Evolutionary conservation across 2,797 vertebrate genomes (phyloP), one percentile per base, ranked within the genome.

Genomic region (Acomys russatus): DNA sequence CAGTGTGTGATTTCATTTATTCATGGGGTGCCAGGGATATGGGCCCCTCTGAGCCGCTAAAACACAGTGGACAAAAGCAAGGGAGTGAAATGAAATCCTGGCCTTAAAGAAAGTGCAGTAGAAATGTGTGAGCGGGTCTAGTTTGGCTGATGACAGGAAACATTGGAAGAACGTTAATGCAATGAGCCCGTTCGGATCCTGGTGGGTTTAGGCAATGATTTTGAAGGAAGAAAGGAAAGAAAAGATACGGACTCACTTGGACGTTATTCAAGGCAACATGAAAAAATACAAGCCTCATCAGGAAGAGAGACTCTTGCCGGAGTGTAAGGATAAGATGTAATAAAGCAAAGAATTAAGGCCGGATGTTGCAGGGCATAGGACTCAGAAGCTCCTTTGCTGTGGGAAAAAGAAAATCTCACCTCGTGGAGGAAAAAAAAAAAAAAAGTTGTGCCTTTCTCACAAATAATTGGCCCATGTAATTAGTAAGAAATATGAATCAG

Each of bases 1-100:
- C 33, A 20, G 94, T 71, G 28, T 94, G 54, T 0, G 33, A 22
- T 96, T 97, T 97, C 96, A 97, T 97, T 98, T 97, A 98, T 98
- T 97, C 96, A 95, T 96, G 87, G 92, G 94, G 92, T 97, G 87
- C 94, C 95, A 96, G 92, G 92, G 93, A 91, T 94, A 87, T 2
- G 18, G 94, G 94, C 77, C 66, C 92, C 97, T 96, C 77, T 35
- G 76, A 97, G 96, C 79, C 56, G 33, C 76, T 96, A 95, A 97
- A 92, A 94, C 63, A 90, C 74, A 14, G 76, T 84, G 79, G 90
- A 94, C 92, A 94, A 96, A 96, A 92, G 85, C 87, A 91, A 93
- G 93, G 96, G 96, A 97, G 91, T 90, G 90, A 90, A 97, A 97
- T 96, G 88, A 97, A 96, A 94, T 91, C 77, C 63, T 96, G 87